Evolutionary conservation across 2,113 vertebrate species (phyloP).

Genomic region (Cebidichthys violaceus): DNA sequence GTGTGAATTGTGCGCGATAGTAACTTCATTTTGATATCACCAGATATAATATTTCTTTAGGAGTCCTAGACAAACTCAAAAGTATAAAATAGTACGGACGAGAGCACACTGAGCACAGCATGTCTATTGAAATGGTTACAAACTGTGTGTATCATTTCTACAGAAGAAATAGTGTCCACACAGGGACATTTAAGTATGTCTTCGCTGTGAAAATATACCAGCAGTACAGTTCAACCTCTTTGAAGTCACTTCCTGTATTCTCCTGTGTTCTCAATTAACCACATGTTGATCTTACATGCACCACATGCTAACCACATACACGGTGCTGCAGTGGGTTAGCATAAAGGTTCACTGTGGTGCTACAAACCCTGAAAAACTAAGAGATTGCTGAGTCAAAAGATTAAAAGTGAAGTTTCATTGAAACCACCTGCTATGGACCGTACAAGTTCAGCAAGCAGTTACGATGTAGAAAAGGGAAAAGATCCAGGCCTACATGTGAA

Average conservation of each 20-base stretch:
- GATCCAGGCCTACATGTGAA: slow-evolving; percentile 3
- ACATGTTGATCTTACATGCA: slow-evolving; percentile 47
- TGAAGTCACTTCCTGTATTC: slow-evolving; percentile 34
- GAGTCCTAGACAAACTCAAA: neutral
- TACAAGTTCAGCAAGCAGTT: slow-evolving; percentile 9
- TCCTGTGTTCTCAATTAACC: slow-evolving; percentile 38
- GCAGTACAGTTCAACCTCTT: slow-evolving; percentile 20
- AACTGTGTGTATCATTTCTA: neutral
- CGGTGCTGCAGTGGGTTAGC: slow-evolving; percentile 29
- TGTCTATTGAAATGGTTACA: neutral
- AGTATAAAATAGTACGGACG: too few relatives aligned
- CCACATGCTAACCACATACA: slow-evolving; percentile 68
- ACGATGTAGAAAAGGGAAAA: neutral
- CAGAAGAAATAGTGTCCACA: neutral
- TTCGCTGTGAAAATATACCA: slow-evolving; percentile 11
- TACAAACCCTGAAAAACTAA: neutral
- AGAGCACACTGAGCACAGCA: neutral
- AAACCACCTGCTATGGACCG: neutral
- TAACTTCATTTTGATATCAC: neutral
- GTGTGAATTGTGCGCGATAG: neutral
- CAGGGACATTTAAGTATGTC: neutral
- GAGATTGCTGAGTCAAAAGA: slow-evolving; percentile 36
- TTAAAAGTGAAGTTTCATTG: slow-evolving; percentile 17
- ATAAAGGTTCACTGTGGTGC: slow-evolving; percentile 15
- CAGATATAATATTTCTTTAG: neutral